Base-by-base conservation (phyloP, 2,113 vertebrate species). In the Turnix velox region DNA sequence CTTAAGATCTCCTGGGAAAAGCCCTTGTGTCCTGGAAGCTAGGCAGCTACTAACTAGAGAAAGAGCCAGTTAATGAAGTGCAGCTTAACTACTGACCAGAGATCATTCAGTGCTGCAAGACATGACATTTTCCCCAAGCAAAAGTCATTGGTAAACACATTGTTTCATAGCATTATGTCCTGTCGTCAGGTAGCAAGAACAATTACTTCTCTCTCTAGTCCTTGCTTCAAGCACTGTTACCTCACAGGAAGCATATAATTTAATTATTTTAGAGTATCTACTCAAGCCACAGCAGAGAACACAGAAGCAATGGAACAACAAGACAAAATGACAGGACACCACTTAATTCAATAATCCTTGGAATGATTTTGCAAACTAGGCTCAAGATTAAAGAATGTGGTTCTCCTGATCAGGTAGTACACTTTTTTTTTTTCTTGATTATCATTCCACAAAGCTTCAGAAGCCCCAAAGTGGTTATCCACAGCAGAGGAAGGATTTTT, bases 191-290 rank as follows among this genome's bases (percentile, higher is more conserved):
- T 88, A 94, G 71, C 57, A 68, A 69, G 46, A 91, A 79, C 67
- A 92, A 81, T 92, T 80, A 69, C 27, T 79, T 80, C 23, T 81
- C 45, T 84, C 88, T 88, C 72, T 58, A 69, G 52, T 42, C 77
- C 40, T 81, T 84, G 69, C 66, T 42, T 92, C 57, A 65, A 87
- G 84, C 62, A 62, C 49, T 4, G 5, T 61, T 90, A 87, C 83
- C 83, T 82, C 86, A 75, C 7, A 93, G 31, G 45, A 88, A 49
- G 30, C 74, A 75, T 37, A 72, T 65, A 84, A 84, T 49, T 14
- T 25, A 84, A 90, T 96, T 88, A 93, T 76, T 90, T 85, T 37
- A 72, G 57, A 89, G 90, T 35, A 84, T 84, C 90, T 85, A 63
- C 73, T 94, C 59, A 88, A 92, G 66, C 55, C 69, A 49, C 84